These are phyloP conservation scores for Barypeithes pellucidus DNA, from an alignment of 2,888 invertebrate genomes.

Conservation along the genomic window DNA sequence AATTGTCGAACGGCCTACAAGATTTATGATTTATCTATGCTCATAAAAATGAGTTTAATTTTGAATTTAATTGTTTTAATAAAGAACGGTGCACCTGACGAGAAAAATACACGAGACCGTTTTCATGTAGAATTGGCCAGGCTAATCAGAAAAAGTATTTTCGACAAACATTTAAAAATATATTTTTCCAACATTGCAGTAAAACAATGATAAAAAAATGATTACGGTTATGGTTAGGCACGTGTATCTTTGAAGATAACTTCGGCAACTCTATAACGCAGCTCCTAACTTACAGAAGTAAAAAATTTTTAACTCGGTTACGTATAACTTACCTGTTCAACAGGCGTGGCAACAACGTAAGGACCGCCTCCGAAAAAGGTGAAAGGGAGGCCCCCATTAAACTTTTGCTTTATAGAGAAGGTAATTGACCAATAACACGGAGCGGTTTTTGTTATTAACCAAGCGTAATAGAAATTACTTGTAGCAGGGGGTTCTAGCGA, in stretches of 20 bases:
- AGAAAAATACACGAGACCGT: too few relatives aligned
- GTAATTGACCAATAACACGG: conserved; percentile 43
- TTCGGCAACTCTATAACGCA: conserved; percentile 4
- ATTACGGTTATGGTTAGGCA: too few relatives aligned
- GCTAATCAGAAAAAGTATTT: too few relatives aligned
- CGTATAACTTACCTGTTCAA: conserved; percentile 10
- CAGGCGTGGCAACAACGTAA: conserved; percentile 11
- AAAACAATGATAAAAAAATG: too few relatives aligned
- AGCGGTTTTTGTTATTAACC: conserved; percentile 29
- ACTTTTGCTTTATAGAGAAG: conserved; percentile 39
- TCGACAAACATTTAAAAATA: too few relatives aligned
- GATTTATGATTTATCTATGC: too few relatives aligned
- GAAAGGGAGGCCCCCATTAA: conserved; percentile 36
- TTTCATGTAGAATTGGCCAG: too few relatives aligned
- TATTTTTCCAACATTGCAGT: too few relatives aligned
- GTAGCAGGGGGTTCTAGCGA: conserved; percentile 29
- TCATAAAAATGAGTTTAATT: too few relatives aligned
- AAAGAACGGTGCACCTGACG: too few relatives aligned
- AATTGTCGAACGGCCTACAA: too few relatives aligned
- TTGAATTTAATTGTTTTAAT: too few relatives aligned
- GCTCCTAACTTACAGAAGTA: conserved; percentile 9
- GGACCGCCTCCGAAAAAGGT: conserved; percentile 33
- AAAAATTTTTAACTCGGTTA: conserved; percentile 2
- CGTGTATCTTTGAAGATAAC: not conserved
- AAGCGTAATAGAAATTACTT: conserved; percentile 49